Base-by-base conservation (phyloP, 2,113 vertebrate species). In the Varanus salvator region DNA sequence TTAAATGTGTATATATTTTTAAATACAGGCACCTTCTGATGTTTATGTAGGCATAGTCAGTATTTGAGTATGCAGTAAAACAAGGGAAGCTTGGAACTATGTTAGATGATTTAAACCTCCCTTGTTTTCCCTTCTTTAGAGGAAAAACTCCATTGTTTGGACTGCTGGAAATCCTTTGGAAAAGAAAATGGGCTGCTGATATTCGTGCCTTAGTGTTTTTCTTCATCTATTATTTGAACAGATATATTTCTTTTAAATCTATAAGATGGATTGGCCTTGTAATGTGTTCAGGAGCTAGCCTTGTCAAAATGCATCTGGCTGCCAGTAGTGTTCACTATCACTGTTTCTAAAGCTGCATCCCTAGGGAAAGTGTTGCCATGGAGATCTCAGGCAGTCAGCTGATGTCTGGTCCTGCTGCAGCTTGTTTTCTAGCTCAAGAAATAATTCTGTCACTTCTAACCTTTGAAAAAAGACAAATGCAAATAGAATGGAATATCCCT, bases 331-430 rank as follows among this genome's bases (percentile, higher is more conserved):
- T 88, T 92, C 81, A 54, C 93, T 84, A 84, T 84, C 95, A 90
- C 94, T 77, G 0, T 88, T 92, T 89, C 85, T 34, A 87, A 83
- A 93, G 89, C 87, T 71, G 34, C 96, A 94, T 98, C 97, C 97
- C 97, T 75, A 92, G 98, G 98, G 98, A 97, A 94, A 90, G 89
- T 3, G 98, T 99, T 98, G 97, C 98, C 98, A 99, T 99, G 98
- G 98, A 94, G 96, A 99, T 97, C 94, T 91, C 95, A 0, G 97
- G 95, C 96, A 93, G 96, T 98, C 98, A 98, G 98, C 98, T 98
- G 98, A 97, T 96, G 97, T 97, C 98, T 98, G 97, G 93, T 97
- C 88, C 94, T 27, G 89, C 96, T 96, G 90, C 92, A 93, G 94
- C 96, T 95, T 96, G 94, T 96, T 92, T 85, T 86, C 34, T 3